Evolutionary conservation across 2,888 invertebrate genomes (phyloP).

Genomic region (Aproaerema taeniolella): DNA sequence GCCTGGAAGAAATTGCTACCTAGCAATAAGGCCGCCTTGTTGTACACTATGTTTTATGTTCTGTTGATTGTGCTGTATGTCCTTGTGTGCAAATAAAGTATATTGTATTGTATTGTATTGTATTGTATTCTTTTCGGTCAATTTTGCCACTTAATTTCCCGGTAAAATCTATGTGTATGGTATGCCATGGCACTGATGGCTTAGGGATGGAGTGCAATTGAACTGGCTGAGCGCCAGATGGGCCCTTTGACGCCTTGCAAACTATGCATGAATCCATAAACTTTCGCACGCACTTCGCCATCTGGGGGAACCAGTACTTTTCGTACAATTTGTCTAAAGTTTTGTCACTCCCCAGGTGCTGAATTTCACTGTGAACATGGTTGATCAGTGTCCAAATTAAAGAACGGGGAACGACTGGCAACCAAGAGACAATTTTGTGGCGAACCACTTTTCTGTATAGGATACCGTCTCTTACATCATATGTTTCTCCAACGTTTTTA

Average conservation of each 20-base stretch:
- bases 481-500: slow-evolving; percentile 16
- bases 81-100: too few species aligned
- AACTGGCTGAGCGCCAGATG: slow-evolving; percentile 21
- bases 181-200: slow-evolving; percentile 24
- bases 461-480: too few species aligned
- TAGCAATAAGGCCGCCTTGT: too few species aligned
- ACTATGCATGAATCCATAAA: slow-evolving; percentile 24
- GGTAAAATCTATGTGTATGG: slow-evolving; percentile 27
- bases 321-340: slow-evolving; percentile 17
- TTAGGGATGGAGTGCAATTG: slow-evolving; percentile 24
- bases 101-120: too few species aligned
- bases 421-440: neutral
- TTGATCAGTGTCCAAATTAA: slow-evolving; percentile 1
- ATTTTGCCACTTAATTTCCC: too few species aligned
- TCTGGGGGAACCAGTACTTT: slow-evolving; percentile 27
- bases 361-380: neutral
- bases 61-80: too few species aligned
- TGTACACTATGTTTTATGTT: too few species aligned
- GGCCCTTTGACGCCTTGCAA: slow-evolving; percentile 24
- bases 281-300: slow-evolving; percentile 21
- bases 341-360: neutral
- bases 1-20: too few species aligned
- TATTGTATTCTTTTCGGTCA: slow-evolving; percentile 28
- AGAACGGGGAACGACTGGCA: neutral
- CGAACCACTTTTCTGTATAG: slow-evolving; percentile 16